Base-by-base conservation (phyloP, 2,113 vertebrate genomes). In the Smithornis capensis region DNA sequence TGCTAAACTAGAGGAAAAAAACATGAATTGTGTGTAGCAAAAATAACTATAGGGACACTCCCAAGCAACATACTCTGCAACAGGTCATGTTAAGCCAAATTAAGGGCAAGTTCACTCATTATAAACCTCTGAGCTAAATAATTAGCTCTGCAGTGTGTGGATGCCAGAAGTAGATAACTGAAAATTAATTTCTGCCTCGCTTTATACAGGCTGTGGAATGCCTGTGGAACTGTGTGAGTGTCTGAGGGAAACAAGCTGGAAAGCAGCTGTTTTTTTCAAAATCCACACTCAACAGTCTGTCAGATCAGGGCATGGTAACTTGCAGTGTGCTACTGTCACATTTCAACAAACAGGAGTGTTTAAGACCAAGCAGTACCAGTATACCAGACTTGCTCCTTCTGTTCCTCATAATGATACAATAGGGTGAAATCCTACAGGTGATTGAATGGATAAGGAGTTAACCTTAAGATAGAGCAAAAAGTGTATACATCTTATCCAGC, bases 11-110 rank as follows among this genome's bases (percentile, higher is more conserved):
- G 27, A 33, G 22, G 33, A 33, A 53, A 38, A 87, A 87, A 10
- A 5, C 2, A 3, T 2, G 5, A 29, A 24, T 11, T 0, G 22
- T 71, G 19, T 2, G 7, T 2, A 44, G 14, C 18, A 57, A 11
- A 62, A 60, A 49, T 5, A 84, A 12, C 24, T 53, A 28, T 18
- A 29, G 28, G 33, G 7, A n/a, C 14, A 4, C 7, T 45, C 29
- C 9, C 23, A 71, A 59, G 7, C 6, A 84, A 38, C 5, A 21
- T 7, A 63, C 4, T 2, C 3, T 1, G 2, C 1, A 1, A 37
- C 0, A 81, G 22, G 40, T 81, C 12, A 12, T 1, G 0, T 28
- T 70, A 50, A 74, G 10, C 11, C 74, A 70, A 55, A 28, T 31
- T 37, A 57, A 49, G 27, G 22, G 5, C 38, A 77, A 31, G 14